Base-by-base conservation (phyloP, 2,797 vertebrate genomes). In the Schizopygopsis malacanthus region DNA sequence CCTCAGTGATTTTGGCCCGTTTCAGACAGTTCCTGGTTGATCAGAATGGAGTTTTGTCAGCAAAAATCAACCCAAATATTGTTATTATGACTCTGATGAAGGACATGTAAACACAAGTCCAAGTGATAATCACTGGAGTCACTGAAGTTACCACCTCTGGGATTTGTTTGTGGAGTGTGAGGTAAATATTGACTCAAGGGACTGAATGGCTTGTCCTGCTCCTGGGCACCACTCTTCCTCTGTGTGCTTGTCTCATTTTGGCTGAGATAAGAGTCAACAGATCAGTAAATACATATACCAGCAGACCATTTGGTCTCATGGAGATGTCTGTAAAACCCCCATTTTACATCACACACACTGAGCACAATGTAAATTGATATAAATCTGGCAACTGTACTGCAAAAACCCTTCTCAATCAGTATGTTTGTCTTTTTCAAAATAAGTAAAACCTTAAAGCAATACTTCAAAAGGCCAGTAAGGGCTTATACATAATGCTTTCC, bases 171-270 rank as follows among this genome's bases (percentile, higher is more conserved):
- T 67, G 16, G 12, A 18, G 79, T 84, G 72, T 87, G 78, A 82
- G 82, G 73, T 90, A 92, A 94, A 94, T 92, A 90, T 92, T 93
- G 85, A 87, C 79, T 82, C 82, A 85, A 76, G 84, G 84, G 72
- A 37, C 33, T 79, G 77, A 87, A 82, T 52, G 73, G 86, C 82
- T 88, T 81, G 86, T 90, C 88, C 86, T 86, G 52, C 50, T 28
- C 50, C 52, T 50, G 50, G 76, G 56, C 86, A 3, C 11, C 2
- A 5, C 56, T 73, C 87, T 90, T 91, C 86, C 86, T 77, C 20
- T 83, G 71, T 75, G 41, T 73, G 7, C 41, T 41, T 56, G 52
- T 18, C 33, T 81, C 37, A 72, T 86, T 82, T 39, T 63, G 47
- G 39, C 72, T 86, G 61, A 75, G 41, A 80, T 79, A 73, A 88